A percentile compares a stretch with the other conserved stretches of the same genome.
These are phyloP conservation scores for Etheostoma nigrum DNA, from an alignment of 2,797 vertebrate genomes.

Conservation along the genomic window DNA sequence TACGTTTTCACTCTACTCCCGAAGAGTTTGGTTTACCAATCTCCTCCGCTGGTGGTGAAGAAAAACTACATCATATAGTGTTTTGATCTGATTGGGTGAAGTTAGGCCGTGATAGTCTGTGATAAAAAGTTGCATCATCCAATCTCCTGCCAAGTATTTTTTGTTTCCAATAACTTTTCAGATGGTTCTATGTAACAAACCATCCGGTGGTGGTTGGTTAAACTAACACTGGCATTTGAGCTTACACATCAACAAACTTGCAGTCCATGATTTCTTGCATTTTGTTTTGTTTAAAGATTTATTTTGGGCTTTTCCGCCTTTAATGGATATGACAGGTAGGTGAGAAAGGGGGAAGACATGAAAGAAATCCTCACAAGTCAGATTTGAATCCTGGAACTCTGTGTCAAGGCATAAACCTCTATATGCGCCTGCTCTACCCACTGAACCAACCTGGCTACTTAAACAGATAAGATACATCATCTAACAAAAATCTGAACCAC, in stretches of 20 bases:
- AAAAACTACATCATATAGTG: no score
- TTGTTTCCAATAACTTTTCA: not conserved
- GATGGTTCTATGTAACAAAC: not conserved
- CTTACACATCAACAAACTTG: not conserved
- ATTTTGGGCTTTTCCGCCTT: no score
- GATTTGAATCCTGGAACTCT: no score
- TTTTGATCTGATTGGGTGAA: not conserved
- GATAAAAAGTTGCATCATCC: not conserved
- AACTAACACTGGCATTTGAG: not conserved
- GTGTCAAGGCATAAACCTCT: no score
- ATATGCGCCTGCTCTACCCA: no score
- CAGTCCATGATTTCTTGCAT: not conserved
- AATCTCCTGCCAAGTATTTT: not conserved
- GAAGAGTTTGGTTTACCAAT: not conserved
- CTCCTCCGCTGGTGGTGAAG: no score
- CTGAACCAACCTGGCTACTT: not conserved
- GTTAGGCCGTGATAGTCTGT: not conserved
- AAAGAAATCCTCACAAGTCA: no score
- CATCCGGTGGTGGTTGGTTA: not conserved
- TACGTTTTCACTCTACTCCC: no score
- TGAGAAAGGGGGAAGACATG: no score
- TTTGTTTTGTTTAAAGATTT: not conserved
- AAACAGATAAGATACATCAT: not conserved
- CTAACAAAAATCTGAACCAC: not conserved
- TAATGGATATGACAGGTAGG: no score